Percentiles rank a stretch among this genome's conserved stretches.
phyloP scores from a whole-genome alignment of 2,888 invertebrate genomes.

The Eugnorisma glareosa region DNA sequence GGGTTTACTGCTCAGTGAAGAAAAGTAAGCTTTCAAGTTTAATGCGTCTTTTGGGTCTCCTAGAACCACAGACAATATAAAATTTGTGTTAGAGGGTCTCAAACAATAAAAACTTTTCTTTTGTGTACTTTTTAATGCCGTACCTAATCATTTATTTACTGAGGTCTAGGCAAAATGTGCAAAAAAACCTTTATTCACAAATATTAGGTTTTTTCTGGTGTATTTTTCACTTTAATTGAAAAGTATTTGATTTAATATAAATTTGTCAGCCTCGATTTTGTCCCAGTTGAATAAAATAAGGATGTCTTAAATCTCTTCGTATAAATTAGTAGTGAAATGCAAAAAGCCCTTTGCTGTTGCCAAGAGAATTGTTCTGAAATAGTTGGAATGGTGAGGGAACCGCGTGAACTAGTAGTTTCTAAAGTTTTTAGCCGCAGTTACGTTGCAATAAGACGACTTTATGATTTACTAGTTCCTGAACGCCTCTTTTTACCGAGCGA shows the following conservation, averaged over 20 bases:
- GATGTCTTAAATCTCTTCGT: background rate
- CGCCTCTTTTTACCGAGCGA: conserved; percentile 32
- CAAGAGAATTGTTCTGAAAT: conserved; percentile 54
- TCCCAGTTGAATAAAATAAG: background rate
- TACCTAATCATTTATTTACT: conserved; percentile 9
- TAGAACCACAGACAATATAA: conserved; percentile 5
- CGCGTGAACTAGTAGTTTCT: conserved; percentile 34
- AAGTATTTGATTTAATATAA: conserved; percentile 9
- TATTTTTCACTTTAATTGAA: background rate
- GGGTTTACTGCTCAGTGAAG: conserved; percentile 2
- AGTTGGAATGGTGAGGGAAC: conserved; percentile 14
- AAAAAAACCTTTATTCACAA: background rate
- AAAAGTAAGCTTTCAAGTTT: conserved; percentile 16
- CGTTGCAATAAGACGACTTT: conserved; percentile 53
- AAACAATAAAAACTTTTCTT: conserved; percentile 25
- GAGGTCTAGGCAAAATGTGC: background rate
- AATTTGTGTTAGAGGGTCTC: conserved; percentile 16
- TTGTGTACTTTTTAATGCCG: conserved; percentile 19
- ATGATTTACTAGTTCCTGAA: conserved; percentile 46
- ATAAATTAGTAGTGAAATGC: conserved; percentile 35
- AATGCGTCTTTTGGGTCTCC: conserved; percentile 22
- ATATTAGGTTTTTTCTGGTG: background rate
- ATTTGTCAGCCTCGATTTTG: background rate
- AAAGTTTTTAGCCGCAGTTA: conserved; percentile 54
- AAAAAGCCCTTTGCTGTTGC: conserved; percentile 53